Evolutionary conservation across 37 sponge, comb jelly and placozoan species (phyloP).

Genomic region (Halichondria panicea): DNA sequence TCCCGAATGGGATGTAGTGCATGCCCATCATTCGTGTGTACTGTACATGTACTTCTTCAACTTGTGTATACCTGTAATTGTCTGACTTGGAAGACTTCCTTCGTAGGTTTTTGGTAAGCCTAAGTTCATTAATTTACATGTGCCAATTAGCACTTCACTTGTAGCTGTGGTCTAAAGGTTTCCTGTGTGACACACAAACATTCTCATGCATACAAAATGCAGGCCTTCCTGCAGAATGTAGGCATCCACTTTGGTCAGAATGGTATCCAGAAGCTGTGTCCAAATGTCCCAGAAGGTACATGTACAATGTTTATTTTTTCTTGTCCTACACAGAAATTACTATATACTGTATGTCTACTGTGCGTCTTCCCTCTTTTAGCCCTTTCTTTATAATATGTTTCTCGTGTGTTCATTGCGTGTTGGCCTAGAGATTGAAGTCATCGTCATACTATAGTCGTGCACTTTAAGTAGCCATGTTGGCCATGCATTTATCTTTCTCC

Average conservation of each 20-base stretch:
- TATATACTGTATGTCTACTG: not conserved
- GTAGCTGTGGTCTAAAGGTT: too few species aligned
- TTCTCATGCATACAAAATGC: too few species aligned
- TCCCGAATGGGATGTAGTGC: not conserved
- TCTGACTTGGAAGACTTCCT: too few species aligned
- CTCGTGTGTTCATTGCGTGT: not conserved
- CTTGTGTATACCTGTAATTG: not conserved
- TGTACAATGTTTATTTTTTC: not conserved
- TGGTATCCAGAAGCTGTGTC: conserved; percentile 17
- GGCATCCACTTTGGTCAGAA: conserved; percentile 27
- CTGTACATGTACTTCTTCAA: not conserved
- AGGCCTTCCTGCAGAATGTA: conserved; percentile 14
- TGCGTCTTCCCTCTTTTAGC: not conserved
- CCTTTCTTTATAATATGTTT: not conserved
- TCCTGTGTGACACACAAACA: too few species aligned
- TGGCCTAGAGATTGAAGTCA: not conserved
- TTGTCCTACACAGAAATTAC: not conserved
- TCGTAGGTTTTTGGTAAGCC: too few species aligned
- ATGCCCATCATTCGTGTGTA: too few species aligned
- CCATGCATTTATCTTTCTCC: not conserved
- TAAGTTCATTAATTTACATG: too few species aligned
- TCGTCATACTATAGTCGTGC: not conserved
- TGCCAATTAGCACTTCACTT: too few species aligned
- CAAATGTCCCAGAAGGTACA: conserved; percentile 6
- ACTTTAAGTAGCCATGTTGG: not conserved